These are phyloP conservation scores for Bradypodion ventrale DNA, from an alignment of 2,797 vertebrate genomes.

Conservation along the genomic window DNA sequence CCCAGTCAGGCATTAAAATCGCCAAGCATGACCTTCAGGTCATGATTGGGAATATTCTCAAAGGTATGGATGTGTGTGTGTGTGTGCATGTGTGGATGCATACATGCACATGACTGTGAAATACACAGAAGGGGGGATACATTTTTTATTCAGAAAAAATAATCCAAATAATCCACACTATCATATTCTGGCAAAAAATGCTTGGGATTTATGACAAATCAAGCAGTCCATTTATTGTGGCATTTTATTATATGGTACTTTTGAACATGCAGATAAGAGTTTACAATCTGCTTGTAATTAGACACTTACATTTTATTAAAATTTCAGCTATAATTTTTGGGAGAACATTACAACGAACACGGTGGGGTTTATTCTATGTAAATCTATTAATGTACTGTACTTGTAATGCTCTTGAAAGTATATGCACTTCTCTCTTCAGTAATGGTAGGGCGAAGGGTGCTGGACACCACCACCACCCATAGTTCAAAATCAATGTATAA, in stretches of 20 bases:
- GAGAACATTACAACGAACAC: background rate
- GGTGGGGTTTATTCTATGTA: background rate
- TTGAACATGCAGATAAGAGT: background rate
- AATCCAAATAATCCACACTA: background rate
- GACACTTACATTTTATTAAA: slow-evolving; percentile 24
- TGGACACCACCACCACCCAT: too few species aligned
- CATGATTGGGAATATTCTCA: too few species aligned
- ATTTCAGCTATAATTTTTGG: background rate
- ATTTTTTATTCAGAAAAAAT: background rate
- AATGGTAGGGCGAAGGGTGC: too few species aligned
- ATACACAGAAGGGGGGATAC: background rate
- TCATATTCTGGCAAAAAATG: background rate
- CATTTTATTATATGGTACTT: background rate
- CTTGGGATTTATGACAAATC: background rate
- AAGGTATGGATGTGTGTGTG: background rate
- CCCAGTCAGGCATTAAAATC: too few species aligned
- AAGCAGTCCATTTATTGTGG: background rate
- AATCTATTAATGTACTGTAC: background rate
- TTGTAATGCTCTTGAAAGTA: background rate
- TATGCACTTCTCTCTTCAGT: too few species aligned
- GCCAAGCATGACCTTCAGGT: too few species aligned
- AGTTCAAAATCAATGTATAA: too few species aligned
- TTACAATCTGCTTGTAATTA: slow-evolving; percentile 12
- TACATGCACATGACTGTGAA: background rate
- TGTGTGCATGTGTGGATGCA: background rate